Percentiles rank a stretch among this genome's conserved stretches.
Evolutionary conservation across 1,140 invertebrate genomes (phyloP).

Genomic region (Drosophila tropicalis): DNA sequence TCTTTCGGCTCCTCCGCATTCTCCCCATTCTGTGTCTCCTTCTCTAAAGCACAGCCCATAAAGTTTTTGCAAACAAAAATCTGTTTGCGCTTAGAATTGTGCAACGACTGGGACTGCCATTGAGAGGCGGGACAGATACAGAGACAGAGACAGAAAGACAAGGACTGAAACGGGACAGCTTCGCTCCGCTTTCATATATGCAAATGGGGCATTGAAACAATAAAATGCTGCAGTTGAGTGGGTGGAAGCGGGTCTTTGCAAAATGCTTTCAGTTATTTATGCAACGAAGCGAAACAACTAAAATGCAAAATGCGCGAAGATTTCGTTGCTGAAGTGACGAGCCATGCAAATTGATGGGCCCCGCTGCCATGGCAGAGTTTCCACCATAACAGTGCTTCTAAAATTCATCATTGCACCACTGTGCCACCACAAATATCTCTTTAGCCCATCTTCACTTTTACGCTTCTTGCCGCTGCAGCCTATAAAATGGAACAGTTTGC

Average conservation of each 20-base stretch:
- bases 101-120: constrained; percentile 34
- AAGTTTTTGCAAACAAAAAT: constrained; percentile 62
- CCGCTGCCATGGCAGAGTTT: not conserved
- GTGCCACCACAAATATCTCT: constrained; percentile 21
- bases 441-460: not conserved
- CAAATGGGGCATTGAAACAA: constrained; percentile 67
- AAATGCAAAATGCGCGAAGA: constrained; percentile 72
- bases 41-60: constrained; percentile 7
- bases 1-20: constrained; percentile 3
- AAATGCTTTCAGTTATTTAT: constrained; percentile 66
- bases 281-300: constrained; percentile 67
- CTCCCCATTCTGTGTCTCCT: not conserved
- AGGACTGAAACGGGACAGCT: not conserved
- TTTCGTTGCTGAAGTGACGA: constrained; percentile 65
- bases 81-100: constrained; percentile 70
- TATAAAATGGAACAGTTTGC: constrained; percentile 24
- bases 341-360: constrained; percentile 68
- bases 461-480: constrained; percentile 5
- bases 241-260: constrained; percentile 8
- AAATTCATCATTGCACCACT: constrained; percentile 28
- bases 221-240: constrained; percentile 57
- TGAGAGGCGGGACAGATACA: not conserved
- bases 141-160: not conserved
- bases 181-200: constrained; percentile 48
- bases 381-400: constrained; percentile 23